A percentile compares a stretch with the other conserved stretches of the same genome.
Evolutionary conservation across 2,797 vertebrate species (phyloP).

Genomic region (Neomorphus geoffroyi): DNA sequence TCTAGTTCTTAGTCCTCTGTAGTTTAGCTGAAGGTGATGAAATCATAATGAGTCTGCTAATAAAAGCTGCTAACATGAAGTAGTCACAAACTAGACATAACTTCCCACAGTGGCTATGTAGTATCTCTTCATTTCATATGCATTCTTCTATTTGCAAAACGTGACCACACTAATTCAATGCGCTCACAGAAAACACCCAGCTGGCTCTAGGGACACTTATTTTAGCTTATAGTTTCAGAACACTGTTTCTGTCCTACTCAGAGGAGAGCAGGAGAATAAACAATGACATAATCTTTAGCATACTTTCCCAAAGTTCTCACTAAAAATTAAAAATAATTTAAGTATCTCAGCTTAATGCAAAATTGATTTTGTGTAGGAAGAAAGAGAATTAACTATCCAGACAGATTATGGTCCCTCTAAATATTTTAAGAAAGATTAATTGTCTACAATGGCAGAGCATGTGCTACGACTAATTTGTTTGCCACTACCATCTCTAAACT

Average conservation of each 20-base stretch:
- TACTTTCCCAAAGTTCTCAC: background rate
- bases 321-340: background rate
- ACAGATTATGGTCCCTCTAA: background rate
- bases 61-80: background rate
- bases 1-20: background rate
- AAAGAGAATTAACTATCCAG: background rate
- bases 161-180: background rate
- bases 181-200: background rate
- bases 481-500: background rate
- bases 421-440: conserved; percentile 8
- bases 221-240: background rate
- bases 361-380: conserved; percentile 29
- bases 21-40: background rate
- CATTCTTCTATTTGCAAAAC: background rate
- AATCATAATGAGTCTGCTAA: background rate
- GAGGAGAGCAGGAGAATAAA: background rate
- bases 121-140: background rate
- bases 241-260: background rate
- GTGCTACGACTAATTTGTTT: background rate
- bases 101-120: background rate
- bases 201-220: background rate
- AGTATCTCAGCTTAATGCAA: background rate
- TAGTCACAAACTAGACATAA: background rate
- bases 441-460: background rate
- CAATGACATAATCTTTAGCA: background rate